Evolutionary conservation across 30 jellyfish, hydroid and myxozoan species (phyloP), one percentile per base, ranked within the genome.

Genomic region (Morbakka virulenta): DNA sequence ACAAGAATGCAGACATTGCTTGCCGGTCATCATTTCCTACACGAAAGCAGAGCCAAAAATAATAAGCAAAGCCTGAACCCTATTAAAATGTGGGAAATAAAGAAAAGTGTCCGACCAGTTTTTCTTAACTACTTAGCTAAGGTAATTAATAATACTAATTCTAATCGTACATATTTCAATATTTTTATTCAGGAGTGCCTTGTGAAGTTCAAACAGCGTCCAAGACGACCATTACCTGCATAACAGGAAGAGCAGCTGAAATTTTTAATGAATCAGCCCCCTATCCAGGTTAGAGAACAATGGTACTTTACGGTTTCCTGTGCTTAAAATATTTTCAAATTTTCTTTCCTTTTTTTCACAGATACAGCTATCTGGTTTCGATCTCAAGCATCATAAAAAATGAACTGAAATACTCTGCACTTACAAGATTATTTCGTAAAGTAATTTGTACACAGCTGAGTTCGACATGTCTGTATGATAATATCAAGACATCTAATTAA

Each of bases 201-300:
- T 91, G 98, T 64, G 72, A 65, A 61, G 95, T 91, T 0, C 34
- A 36, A 11, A 47, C 87, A 0, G 33, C 89, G 1, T 21, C 85
- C 28, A 71, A 36, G 27, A 84, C 85, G 24, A 73, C 51, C 47
- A 85, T 91, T 21, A 80, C 67, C 12, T 91, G 98, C 64, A 65
- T 26, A 9, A 91, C 96, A 1, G 98, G 98, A 31, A 74, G 74
- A 79, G 95, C 78, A 1, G 63, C 52, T 24, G 67, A 35, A 24
- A 67, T 81, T 49, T 67, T 78, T 12, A 68, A 78, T 52, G 76
- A 76, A 2, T 80, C 87, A 0, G 93, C 79, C 29, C 81, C 88
- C 0, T 91, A 66, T 67, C 95, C 98, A 49, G 98, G 98, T 91
- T 41, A 6, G 57, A n/a, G n/a, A n/a, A n/a, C n/a, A n/a, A n/a